phyloP scores from a whole-genome alignment of 2,888 invertebrate genomes.

The Phengaris arion region DNA sequence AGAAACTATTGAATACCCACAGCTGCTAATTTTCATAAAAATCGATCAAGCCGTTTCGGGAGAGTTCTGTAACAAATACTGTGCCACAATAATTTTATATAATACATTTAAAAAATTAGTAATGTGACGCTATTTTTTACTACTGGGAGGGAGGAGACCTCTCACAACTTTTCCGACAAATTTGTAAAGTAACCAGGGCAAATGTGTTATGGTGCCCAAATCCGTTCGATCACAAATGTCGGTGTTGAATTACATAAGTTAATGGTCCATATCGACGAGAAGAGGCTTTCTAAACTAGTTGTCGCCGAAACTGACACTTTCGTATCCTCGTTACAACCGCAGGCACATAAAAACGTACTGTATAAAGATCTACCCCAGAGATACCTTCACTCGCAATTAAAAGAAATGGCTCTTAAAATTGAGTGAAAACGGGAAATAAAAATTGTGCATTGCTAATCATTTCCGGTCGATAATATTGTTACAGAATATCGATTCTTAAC shows the following conservation, averaged over 20 bases:
- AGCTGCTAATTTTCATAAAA: no score
- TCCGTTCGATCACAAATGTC: neutral
- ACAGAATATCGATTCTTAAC: no score
- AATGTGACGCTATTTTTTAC: no score
- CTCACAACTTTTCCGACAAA: no score
- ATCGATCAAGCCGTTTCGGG: no score
- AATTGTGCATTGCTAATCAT: neutral
- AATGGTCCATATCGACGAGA: constrained; percentile 1
- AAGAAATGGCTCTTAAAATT: neutral
- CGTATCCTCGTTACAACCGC: neutral
- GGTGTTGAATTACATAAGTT: neutral
- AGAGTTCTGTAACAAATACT: no score
- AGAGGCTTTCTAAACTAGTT: neutral
- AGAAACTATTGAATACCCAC: no score
- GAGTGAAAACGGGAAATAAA: no score
- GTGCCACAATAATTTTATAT: no score
- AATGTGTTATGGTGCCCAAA: neutral
- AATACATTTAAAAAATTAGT: no score
- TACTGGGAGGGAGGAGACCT: no score
- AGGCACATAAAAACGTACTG: neutral
- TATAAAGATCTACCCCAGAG: neutral
- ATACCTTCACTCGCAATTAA: neutral
- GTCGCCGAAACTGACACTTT: neutral
- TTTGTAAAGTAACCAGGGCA: no score
- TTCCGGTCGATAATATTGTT: neutral